Base-by-base conservation (phyloP, 2,113 vertebrate genomes). In the Pteronura brasiliensis region DNA sequence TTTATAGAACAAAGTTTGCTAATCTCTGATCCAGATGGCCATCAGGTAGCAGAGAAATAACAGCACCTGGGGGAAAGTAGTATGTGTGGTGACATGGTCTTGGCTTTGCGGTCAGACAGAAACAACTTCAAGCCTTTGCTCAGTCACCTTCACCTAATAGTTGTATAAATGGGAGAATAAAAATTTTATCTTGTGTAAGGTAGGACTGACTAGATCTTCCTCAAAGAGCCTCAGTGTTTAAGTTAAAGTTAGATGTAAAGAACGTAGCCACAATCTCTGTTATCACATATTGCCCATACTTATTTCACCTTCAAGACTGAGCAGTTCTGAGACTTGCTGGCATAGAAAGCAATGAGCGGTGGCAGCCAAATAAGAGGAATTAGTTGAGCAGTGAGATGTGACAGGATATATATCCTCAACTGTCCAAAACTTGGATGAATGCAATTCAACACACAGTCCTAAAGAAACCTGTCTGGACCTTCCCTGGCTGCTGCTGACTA, bases 281-380 rank as follows among this genome's bases (percentile, higher is more conserved):
- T 90, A 71, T 52, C 25, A 27, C 0, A 0, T 17, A 79, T 23
- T 65, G 7, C 23, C 82, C 47, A 14, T 57, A 3, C 1, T n/a
- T 83, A 92, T 42, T 17, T 52, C 23, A 47, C 21, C 27, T 36
- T 25, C 6, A 3, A 77, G 13, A 39, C 12, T 71, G 1, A 65
- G 21, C 25, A 4, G 21, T 80, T 92, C 10, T 89, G 65, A 79
- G 25, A 39, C 13, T 65, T 88, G 92, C 57, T 88, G 92, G 74
- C 29, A 67, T 3, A 82, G 8, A 74, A 69, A 81, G n/a, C 29
- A 39, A 61, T n/a, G 59, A 85, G 34, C 42, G 57, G 23, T 69
- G 87, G 79, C 83, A 88, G 74, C 57, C 79, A 71, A 88, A 96
- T 15, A 95, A 96, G 82, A 95, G 55, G 74, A 82, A 95, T 92